Evolutionary conservation across 1,140 invertebrate species (phyloP).

Genomic region (Drosophila eugracilis): DNA sequence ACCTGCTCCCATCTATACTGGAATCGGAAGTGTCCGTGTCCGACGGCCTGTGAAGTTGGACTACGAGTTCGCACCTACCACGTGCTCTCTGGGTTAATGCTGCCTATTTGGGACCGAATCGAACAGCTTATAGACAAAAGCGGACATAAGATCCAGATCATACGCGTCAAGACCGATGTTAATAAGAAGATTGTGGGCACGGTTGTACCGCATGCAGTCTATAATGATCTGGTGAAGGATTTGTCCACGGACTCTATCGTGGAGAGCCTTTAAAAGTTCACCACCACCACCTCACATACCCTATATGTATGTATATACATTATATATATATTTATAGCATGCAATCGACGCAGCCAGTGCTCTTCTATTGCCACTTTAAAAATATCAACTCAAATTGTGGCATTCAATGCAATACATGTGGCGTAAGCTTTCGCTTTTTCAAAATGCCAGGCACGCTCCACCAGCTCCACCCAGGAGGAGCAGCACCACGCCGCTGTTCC

Average conservation of each 20-base stretch:
- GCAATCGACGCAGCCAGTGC: slow-evolving; percentile 16
- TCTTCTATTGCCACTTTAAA: slow-evolving; percentile 62
- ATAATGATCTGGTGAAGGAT: slow-evolving; percentile 52
- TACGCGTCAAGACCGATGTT: slow-evolving; percentile 57
- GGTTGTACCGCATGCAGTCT: slow-evolving; percentile 57
- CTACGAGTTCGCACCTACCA: slow-evolving; percentile 62
- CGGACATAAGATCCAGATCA: slow-evolving; percentile 62
- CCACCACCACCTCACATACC: no score
- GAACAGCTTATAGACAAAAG: slow-evolving; percentile 49
- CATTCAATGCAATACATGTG: slow-evolving; percentile 63
- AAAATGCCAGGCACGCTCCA: slow-evolving; percentile 75
- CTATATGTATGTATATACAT: no score
- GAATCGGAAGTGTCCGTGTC: slow-evolving; percentile 44
- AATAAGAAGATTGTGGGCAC: slow-evolving; percentile 70
- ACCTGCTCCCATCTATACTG: slow-evolving; percentile 62
- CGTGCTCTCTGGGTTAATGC: slow-evolving; percentile 63
- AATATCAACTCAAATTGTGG: slow-evolving; percentile 78
- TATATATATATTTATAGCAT: background rate
- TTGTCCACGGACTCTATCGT: slow-evolving; percentile 47
- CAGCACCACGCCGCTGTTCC: slow-evolving; percentile 33
- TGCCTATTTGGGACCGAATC: slow-evolving; percentile 70
- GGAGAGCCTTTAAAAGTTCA: slow-evolving; percentile 21
- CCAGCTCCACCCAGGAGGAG: slow-evolving; percentile 14
- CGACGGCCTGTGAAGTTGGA: slow-evolving; percentile 45
- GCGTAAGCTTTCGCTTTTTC: slow-evolving; percentile 60